Evolutionary conservation across 2,797 vertebrate species (phyloP).

Genomic region (Siniperca obscura): DNA sequence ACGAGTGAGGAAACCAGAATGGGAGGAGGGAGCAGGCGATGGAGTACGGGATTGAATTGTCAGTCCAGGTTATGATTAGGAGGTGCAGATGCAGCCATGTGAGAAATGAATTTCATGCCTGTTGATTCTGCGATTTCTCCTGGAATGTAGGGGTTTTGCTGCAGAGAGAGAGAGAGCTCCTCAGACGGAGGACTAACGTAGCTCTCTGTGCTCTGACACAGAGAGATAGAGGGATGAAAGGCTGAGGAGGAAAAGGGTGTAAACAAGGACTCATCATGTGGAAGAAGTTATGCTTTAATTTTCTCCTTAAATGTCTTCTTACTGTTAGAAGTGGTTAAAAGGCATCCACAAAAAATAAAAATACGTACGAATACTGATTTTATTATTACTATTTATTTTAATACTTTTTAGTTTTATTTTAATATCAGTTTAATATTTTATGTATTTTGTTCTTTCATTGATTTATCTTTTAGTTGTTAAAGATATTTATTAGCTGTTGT

Average conservation of each 20-base stretch:
- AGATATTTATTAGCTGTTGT: background rate
- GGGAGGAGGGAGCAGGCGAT: constrained; percentile 58
- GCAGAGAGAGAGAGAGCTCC: constrained; percentile 19
- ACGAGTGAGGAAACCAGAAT: constrained; percentile 28
- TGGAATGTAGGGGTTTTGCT: constrained; percentile 76
- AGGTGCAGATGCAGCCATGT: constrained; percentile 83
- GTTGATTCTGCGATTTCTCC: constrained; percentile 84
- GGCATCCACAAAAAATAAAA: background rate
- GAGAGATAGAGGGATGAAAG: constrained; percentile 16
- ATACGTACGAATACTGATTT: background rate
- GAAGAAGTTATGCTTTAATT: constrained; percentile 22
- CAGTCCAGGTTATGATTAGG: constrained; percentile 87
- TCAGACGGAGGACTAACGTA: constrained; percentile 33
- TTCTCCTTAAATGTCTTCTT: background rate
- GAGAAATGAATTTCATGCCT: constrained; percentile 89
- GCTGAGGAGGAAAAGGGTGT: constrained; percentile 22
- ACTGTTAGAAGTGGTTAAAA: background rate
- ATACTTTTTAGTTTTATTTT: background rate
- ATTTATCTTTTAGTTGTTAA: background rate
- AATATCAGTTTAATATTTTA: background rate
- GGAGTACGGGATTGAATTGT: constrained; percentile 83
- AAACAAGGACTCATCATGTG: constrained; percentile 27
- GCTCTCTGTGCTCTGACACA: constrained; percentile 22
- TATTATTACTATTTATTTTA: background rate
- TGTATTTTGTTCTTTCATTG: background rate